Conservation (phyloP, 64 coral and sea anemone genomes). For the Acropora tenuis region DNA sequence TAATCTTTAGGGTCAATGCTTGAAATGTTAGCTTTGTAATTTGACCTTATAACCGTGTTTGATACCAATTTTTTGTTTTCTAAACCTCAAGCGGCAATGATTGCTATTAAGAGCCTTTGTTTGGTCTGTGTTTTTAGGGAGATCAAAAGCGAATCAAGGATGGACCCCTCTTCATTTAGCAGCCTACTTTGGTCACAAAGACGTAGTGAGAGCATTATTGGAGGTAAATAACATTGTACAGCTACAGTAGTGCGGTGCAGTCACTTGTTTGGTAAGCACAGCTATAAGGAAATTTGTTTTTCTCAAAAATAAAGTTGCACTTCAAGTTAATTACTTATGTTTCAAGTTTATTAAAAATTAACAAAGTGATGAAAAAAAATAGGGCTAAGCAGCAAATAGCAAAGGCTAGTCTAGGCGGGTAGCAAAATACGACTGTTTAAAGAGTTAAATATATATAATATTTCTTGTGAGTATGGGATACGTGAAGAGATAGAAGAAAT, state of each 20-base stretch:
- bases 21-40: no score
- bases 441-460: no score
- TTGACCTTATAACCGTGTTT: no score
- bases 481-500: no score
- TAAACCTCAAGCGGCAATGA: no score
- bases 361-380: background rate
- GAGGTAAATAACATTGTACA: conserved; percentile 32
- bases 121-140: conserved; percentile 51
- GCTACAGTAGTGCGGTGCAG: no score
- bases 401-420: no score
- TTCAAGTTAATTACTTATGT: background rate
- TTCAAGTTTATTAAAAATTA: background rate
- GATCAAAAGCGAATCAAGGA: conserved; percentile 83
- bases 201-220: conserved; percentile 66
- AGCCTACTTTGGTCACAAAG: conserved; percentile 83
- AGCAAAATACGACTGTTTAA: no score
- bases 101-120: background rate
- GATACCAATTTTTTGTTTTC: no score
- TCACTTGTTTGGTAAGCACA: background rate
- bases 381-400: no score
- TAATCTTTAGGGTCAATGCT: no score
- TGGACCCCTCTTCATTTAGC: conserved; percentile 91
- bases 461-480: no score
- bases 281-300: background rate
- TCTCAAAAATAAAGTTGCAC: background rate